Evolutionary conservation across 2,888 invertebrate species (phyloP).

Genomic region (Bugulina stolonifera): DNA sequence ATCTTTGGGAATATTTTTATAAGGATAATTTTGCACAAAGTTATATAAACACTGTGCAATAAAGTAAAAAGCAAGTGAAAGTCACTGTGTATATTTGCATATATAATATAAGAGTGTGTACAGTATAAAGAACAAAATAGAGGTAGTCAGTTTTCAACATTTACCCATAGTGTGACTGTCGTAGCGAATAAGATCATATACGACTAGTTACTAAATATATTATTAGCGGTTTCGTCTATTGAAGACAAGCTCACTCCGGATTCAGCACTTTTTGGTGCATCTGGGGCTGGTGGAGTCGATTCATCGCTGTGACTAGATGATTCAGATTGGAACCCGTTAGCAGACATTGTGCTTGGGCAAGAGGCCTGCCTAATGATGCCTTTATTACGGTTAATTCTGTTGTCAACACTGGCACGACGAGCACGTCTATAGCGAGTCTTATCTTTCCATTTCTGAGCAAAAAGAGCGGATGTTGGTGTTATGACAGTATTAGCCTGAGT

Average conservation of each 20-base stretch:
- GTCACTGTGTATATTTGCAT: too few relatives aligned
- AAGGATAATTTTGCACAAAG: too few relatives aligned
- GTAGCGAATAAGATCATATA: too few relatives aligned
- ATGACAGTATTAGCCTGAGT: neutral
- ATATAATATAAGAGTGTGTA: too few relatives aligned
- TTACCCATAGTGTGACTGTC: too few relatives aligned
- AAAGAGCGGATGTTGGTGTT: neutral
- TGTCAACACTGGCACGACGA: neutral
- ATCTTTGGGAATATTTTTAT: too few relatives aligned
- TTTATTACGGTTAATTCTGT: neutral
- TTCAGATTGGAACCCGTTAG: neutral
- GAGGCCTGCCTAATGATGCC: neutral
- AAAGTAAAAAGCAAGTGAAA: too few relatives aligned
- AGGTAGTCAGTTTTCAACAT: too few relatives aligned
- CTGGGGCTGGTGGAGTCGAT: neutral
- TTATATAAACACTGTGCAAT: too few relatives aligned
- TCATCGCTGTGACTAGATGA: constrained; percentile 12
- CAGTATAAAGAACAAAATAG: too few relatives aligned
- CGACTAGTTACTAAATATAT: neutral
- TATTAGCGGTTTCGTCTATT: neutral
- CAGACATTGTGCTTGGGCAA: constrained; percentile 1
- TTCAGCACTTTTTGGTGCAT: neutral
- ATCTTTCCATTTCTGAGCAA: constrained; percentile 14
- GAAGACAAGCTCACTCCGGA: neutral
- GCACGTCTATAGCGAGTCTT: neutral